phyloP scores from a whole-genome alignment of 2,888 invertebrate genomes.

The Alentia gelatinosa region DNA sequence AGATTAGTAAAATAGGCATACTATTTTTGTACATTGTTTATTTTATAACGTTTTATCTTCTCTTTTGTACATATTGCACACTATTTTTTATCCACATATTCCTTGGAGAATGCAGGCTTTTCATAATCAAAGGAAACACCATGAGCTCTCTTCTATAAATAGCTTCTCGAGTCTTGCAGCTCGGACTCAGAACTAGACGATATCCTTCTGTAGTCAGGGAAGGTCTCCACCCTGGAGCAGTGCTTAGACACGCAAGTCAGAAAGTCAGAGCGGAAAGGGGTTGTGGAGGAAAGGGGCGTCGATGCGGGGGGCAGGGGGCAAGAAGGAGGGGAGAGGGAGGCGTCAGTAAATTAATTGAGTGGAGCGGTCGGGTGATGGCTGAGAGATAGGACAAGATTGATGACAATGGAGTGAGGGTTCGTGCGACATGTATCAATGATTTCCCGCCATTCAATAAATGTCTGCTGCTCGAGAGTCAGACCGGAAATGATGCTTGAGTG shows the following conservation, averaged over 20 bases:
- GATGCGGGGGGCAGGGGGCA: neutral
- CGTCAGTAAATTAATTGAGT: constrained; percentile 53
- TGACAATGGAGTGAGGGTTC: constrained; percentile 49
- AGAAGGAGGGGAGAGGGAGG: neutral
- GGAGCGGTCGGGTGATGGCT: constrained; percentile 37
- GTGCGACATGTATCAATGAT: constrained; percentile 48
- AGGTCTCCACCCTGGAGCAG: neutral
- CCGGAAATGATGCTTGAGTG: neutral
- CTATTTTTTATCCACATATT: too few relatives aligned
- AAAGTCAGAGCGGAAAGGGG: neutral
- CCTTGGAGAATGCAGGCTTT: too few relatives aligned
- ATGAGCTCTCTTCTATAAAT: too few relatives aligned
- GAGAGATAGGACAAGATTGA: constrained; percentile 51
- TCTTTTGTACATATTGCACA: too few relatives aligned
- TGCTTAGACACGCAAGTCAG: constrained; percentile 25
- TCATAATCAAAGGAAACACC: too few relatives aligned
- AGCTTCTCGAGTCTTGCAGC: too few relatives aligned
- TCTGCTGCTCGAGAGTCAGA: neutral
- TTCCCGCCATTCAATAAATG: constrained; percentile 30
- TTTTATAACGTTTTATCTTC: too few relatives aligned
- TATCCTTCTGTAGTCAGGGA: neutral
- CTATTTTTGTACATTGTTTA: too few relatives aligned
- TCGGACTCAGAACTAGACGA: neutral
- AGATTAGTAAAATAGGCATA: too few relatives aligned
- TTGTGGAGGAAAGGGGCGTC: neutral